A percentile compares a stretch with the other conserved stretches of the same genome.
Conservation (phyloP, 1,140 invertebrate species). For the Diorhabda elongata region DNA sequence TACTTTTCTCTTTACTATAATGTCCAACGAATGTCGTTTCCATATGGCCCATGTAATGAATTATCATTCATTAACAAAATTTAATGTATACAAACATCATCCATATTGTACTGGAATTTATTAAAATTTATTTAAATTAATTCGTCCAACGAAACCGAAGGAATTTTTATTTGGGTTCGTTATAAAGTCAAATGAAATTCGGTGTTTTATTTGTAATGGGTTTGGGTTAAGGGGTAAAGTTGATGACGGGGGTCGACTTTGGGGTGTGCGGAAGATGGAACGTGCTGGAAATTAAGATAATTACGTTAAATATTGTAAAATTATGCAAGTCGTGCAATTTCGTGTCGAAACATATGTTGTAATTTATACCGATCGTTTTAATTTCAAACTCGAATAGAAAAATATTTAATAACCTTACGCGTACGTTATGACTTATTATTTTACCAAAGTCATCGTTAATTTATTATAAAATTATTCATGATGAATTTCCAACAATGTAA, state of each 20-base stretch:
- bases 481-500: no score
- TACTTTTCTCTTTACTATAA: no score
- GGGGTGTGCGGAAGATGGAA: background rate
- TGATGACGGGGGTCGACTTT: background rate
- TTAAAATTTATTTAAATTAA: conserved; percentile 3
- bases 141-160: background rate
- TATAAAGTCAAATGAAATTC: conserved; percentile 3
- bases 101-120: background rate
- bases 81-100: background rate
- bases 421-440: no score
- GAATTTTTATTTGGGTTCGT: background rate
- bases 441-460: no score
- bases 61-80: background rate
- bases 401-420: no score
- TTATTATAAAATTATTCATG: no score
- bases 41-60: background rate
- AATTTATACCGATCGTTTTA: no score
- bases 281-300: background rate
- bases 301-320: conserved; percentile 3
- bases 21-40: background rate
- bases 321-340: background rate
- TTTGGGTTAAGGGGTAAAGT: background rate
- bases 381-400: no score
- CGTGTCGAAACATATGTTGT: conserved; percentile 1
- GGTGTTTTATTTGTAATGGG: background rate